Evolutionary conservation across 1,140 invertebrate genomes (phyloP).

Genomic region (Drosophila busckii): DNA sequence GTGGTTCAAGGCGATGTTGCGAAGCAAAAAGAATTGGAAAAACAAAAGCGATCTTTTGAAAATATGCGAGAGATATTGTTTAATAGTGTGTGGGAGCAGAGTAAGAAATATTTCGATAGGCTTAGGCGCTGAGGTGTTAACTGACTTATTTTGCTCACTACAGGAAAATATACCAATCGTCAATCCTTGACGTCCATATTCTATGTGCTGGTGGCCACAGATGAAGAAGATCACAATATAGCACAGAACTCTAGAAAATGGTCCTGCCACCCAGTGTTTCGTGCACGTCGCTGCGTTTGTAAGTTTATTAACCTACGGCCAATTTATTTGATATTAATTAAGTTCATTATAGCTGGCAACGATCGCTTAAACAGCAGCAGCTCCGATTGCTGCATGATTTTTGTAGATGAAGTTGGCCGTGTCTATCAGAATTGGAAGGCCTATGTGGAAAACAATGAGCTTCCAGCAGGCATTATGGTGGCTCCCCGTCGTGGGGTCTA

Average conservation of each 20-base stretch:
- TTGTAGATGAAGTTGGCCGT: conserved; percentile 62
- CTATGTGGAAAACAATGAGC: conserved; percentile 50
- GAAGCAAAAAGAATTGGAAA: not conserved
- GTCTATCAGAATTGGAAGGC: conserved; percentile 67
- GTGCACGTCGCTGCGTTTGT: conserved; percentile 59
- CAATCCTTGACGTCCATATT: conserved; percentile 58
- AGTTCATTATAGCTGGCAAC: conserved; percentile 8
- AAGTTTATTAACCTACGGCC: not conserved
- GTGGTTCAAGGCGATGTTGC: not conserved
- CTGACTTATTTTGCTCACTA: not conserved
- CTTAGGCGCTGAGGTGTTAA: not conserved
- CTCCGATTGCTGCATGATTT: conserved; percentile 61
- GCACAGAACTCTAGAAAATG: conserved; percentile 30
- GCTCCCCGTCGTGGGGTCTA: conserved; percentile 53
- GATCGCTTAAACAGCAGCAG: conserved; percentile 34
- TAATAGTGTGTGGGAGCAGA: conserved; percentile 57
- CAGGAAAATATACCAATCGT: conserved; percentile 64
- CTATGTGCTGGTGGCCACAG: conserved; percentile 55
- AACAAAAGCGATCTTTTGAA: conserved; percentile 11
- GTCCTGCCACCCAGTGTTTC: conserved; percentile 62
- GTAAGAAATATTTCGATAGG: conserved; percentile 28
- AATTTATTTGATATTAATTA: not conserved
- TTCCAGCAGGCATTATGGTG: conserved; percentile 58
- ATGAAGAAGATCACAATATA: conserved; percentile 22
- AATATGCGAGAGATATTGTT: conserved; percentile 37